phyloP scores from a whole-genome alignment of 2,797 vertebrate genomes.

The Cercopithecus diana region DNA sequence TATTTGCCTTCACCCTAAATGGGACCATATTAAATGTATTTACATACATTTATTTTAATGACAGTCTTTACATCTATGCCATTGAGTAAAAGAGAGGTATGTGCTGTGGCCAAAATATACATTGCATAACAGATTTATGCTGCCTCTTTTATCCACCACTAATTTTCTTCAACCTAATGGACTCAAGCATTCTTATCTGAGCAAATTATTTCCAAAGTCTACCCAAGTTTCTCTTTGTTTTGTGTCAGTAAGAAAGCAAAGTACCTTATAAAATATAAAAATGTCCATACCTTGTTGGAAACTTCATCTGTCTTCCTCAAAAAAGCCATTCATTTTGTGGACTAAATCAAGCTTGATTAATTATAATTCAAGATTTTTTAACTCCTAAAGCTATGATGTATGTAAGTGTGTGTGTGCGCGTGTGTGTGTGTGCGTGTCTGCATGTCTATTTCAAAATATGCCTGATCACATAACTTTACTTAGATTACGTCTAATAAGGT shows the following conservation, averaged over 20 bases:
- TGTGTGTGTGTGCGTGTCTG: not conserved
- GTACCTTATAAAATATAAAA: not conserved
- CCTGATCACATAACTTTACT: not conserved
- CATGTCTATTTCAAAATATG: not conserved
- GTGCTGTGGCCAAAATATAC: not conserved
- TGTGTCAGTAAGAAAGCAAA: not conserved
- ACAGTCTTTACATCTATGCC: not conserved
- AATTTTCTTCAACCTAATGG: slow-evolving; percentile 8
- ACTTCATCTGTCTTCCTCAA: not conserved
- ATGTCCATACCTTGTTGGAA: not conserved
- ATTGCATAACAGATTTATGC: not conserved
- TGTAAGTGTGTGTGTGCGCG: not conserved
- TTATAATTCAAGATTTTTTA: slow-evolving; percentile 2
- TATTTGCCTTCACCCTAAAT: not conserved
- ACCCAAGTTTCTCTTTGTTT: not conserved
- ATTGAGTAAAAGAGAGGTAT: not conserved
- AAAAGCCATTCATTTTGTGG: not conserved
- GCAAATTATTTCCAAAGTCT: not conserved
- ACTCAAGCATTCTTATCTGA: not conserved
- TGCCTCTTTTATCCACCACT: not conserved
- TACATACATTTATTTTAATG: not conserved
- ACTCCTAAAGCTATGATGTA: not conserved
- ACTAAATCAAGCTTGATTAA: not conserved
- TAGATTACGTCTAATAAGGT: not conserved
- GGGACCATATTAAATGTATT: not conserved